Percentiles rank a stretch among this genome's conserved stretches.
phyloP scores from a whole-genome alignment of 2,888 invertebrate species.

The Osmoderma eremita region DNA sequence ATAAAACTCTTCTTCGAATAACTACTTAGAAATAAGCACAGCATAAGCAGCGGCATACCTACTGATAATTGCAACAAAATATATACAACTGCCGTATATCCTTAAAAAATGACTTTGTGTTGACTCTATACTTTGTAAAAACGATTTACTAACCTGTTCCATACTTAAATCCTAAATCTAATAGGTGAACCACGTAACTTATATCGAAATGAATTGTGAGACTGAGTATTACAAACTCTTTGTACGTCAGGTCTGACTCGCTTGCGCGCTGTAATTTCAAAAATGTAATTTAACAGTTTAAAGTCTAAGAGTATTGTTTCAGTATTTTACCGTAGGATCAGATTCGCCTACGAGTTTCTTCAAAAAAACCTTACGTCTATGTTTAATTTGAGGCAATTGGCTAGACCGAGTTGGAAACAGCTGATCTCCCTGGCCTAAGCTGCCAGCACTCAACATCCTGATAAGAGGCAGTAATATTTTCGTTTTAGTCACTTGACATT shows the following conservation, averaged over 20 bases:
- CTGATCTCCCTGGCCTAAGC: background rate
- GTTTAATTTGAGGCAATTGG: conserved; percentile 4
- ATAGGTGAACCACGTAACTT: background rate
- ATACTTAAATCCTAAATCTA: conserved; percentile 11
- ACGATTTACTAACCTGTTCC: conserved; percentile 2
- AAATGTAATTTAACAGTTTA: background rate
- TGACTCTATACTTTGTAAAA: background rate
- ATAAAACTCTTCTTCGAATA: conserved; percentile 17
- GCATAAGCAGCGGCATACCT: conserved; percentile 16
- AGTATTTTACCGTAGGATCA: conserved; percentile 1
- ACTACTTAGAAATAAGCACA: conserved; percentile 19
- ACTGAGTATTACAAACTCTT: conserved; percentile 4
- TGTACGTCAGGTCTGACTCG: background rate
- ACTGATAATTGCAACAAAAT: background rate
- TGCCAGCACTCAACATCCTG: background rate
- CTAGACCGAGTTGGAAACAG: background rate
- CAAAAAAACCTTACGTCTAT: background rate
- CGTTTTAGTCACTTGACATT: no score
- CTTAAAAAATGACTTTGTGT: background rate
- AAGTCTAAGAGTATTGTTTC: background rate
- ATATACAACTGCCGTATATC: background rate
- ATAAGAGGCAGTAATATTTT: no score
- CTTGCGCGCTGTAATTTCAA: background rate
- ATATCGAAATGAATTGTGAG: conserved; percentile 5
- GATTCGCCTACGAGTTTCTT: conserved; percentile 18